phyloP scores from a whole-genome alignment of 2,797 vertebrate genomes.

The Trachurus trachurus region DNA sequence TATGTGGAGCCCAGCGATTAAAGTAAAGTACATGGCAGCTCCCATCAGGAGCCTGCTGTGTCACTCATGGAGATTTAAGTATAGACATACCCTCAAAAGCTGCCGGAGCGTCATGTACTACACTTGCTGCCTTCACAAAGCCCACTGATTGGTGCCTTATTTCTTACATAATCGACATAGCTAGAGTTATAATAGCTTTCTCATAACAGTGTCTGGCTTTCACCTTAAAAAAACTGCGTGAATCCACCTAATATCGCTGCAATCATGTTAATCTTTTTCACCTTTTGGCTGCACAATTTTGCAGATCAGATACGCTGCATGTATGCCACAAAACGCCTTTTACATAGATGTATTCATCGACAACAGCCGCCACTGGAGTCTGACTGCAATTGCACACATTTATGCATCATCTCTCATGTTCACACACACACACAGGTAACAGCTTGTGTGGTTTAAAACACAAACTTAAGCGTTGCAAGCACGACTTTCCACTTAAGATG shows the following conservation, averaged over 20 bases:
- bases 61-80: slow-evolving; percentile 61
- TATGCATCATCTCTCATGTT: slow-evolving; percentile 10
- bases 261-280: not conserved
- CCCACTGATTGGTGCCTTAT: slow-evolving; percentile 56
- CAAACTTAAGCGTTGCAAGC: slow-evolving; percentile 44
- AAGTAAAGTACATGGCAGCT: slow-evolving; percentile 72
- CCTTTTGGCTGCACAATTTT: slow-evolving; percentile 3
- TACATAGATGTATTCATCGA: not conserved
- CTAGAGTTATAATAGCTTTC: slow-evolving; percentile 30
- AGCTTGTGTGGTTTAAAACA: slow-evolving; percentile 42
- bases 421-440: slow-evolving; percentile 28
- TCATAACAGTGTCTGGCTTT: slow-evolving; percentile 13
- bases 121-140: slow-evolving; percentile 63
- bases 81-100: slow-evolving; percentile 42
- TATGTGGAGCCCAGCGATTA: slow-evolving; percentile 55
- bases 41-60: slow-evolving; percentile 63
- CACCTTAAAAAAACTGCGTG: slow-evolving; percentile 6
- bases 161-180: slow-evolving; percentile 50
- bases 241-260: not conserved
- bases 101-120: slow-evolving; percentile 12
- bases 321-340: not conserved
- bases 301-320: not conserved
- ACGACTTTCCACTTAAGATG: slow-evolving; percentile 70
- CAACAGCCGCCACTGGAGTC: not conserved
- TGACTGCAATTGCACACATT: slow-evolving; percentile 15